Conservation (phyloP, 2,113 vertebrate genomes). For the Hystrix cristata region DNA sequence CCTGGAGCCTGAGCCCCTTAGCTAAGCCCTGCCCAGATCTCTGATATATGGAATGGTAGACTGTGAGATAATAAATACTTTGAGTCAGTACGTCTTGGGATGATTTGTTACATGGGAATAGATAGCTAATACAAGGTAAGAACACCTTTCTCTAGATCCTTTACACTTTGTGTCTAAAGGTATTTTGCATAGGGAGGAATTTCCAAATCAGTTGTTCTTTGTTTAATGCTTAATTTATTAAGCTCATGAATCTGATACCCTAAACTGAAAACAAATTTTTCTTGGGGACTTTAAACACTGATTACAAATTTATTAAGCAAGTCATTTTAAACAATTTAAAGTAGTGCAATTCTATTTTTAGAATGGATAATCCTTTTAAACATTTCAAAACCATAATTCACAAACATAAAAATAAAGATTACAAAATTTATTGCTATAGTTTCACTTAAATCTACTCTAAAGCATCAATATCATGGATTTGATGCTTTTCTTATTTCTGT, state of each 20-base stretch:
- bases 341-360: neutral
- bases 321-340: conserved; percentile 35
- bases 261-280: conserved; percentile 52
- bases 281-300: conserved; percentile 18
- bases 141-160: neutral
- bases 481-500: conserved; percentile 39
- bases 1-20: neutral
- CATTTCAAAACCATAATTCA: conserved; percentile 14
- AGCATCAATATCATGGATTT: neutral
- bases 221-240: conserved; percentile 62
- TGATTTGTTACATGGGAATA: neutral
- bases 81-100: neutral
- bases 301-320: conserved; percentile 60
- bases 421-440: neutral
- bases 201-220: conserved; percentile 23
- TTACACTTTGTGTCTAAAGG: neutral
- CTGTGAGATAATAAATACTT: neutral
- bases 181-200: conserved; percentile 7
- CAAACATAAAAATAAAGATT: conserved; percentile 41
- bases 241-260: conserved; percentile 38
- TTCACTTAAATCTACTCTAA: neutral
- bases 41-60: neutral
- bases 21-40: neutral
- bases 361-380: conserved; percentile 21
- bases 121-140: neutral